phyloP scores from a whole-genome alignment of 64 coral and sea anemone species.

The Montipora capricornis region DNA sequence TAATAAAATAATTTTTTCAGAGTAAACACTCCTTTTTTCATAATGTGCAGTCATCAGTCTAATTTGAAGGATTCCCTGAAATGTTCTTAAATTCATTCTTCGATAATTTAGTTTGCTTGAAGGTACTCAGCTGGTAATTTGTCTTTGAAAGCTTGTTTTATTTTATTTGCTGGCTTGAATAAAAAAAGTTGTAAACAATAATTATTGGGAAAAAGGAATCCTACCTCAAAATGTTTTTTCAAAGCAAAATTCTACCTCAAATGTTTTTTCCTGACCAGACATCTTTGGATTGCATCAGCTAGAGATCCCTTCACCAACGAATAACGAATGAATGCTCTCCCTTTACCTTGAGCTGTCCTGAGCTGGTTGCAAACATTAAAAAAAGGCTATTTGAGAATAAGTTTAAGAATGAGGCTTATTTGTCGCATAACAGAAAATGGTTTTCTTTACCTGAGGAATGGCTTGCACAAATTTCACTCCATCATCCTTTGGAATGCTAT shows the following conservation, averaged over 20 bases:
- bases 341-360: constrained; percentile 93
- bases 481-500: constrained; percentile 94
- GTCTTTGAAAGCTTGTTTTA: too few relatives aligned
- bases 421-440: not conserved
- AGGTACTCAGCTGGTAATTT: too few relatives aligned
- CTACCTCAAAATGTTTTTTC: too few relatives aligned
- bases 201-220: too few relatives aligned
- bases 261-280: constrained; percentile 75
- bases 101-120: too few relatives aligned
- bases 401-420: not conserved
- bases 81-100: too few relatives aligned
- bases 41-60: too few relatives aligned
- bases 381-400: not conserved
- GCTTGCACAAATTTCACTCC: constrained; percentile 89
- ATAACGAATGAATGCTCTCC: constrained; percentile 87
- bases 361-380: constrained; percentile 18
- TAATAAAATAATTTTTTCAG: too few relatives aligned
- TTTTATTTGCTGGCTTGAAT: too few relatives aligned
- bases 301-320: constrained; percentile 87
- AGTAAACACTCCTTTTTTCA: too few relatives aligned
- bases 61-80: too few relatives aligned
- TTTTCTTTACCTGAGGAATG: constrained; percentile 82
- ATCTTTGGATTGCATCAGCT: constrained; percentile 93
- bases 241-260: constrained; percentile 51
- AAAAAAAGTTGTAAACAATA: too few relatives aligned